These are phyloP conservation scores for Agrotis puta DNA, from an alignment of 2,888 invertebrate genomes.

Conservation along the genomic window DNA sequence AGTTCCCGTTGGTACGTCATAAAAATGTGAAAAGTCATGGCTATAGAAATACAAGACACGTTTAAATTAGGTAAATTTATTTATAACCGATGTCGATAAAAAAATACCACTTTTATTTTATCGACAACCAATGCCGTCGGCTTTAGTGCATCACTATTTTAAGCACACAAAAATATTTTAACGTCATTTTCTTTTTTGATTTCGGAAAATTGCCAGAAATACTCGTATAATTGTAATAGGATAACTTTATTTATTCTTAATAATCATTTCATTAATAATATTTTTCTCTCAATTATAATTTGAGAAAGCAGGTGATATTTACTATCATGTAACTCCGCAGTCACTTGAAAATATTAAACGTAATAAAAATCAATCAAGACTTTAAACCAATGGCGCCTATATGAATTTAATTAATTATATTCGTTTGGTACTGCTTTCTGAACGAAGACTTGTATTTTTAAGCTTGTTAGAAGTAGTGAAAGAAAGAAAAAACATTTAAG, in stretches of 20 bases:
- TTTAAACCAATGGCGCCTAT: constrained; percentile 57
- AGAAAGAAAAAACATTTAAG: not conserved
- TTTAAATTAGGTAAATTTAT: no score
- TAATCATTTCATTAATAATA: not conserved
- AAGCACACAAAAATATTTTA: not conserved
- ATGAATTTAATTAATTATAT: constrained; percentile 60
- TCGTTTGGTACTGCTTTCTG: constrained; percentile 26
- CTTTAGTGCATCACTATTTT: constrained; percentile 1
- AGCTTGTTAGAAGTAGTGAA: constrained; percentile 39
- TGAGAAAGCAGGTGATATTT: constrained; percentile 23
- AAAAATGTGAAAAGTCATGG: no score
- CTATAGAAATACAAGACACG: no score
- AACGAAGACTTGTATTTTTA: constrained; percentile 32
- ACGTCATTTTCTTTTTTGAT: not conserved
- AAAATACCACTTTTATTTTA: not conserved
- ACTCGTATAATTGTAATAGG: not conserved
- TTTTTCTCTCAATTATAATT: not conserved
- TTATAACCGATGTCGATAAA: no score
- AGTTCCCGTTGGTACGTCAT: no score
- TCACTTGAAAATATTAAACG: constrained; percentile 46
- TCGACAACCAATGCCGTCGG: constrained; percentile 11
- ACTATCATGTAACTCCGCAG: constrained; percentile 30
- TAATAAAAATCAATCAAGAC: constrained; percentile 67
- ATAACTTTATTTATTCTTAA: not conserved
- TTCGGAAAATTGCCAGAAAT: not conserved